Evolutionary conservation across 2,888 invertebrate genomes (phyloP).

Genomic region (Asteroscopus sphinx): DNA sequence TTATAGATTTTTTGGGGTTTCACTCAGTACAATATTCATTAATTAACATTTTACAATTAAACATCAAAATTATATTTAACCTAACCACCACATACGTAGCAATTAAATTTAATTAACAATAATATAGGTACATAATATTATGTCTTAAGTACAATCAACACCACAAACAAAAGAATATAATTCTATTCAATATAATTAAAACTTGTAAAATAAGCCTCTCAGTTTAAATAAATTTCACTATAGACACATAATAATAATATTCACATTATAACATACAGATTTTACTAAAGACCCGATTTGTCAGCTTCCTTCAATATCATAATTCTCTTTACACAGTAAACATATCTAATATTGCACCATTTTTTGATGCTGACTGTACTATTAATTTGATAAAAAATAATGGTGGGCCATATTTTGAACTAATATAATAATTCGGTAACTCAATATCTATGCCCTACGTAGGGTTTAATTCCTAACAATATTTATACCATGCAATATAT

Average conservation of each 20-base stretch:
- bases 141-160: constrained; percentile 47
- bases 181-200: constrained; percentile 15
- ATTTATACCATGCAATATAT: constrained; percentile 29
- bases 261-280: constrained; percentile 30
- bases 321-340: constrained; percentile 1
- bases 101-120: constrained; percentile 37
- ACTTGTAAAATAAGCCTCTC: constrained; percentile 38
- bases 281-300: constrained; percentile 28
- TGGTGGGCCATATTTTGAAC: constrained; percentile 59
- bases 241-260: constrained; percentile 27
- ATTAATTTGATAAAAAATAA: constrained; percentile 37
- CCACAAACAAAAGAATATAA: constrained; percentile 28
- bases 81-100: constrained; percentile 20
- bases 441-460: constrained; percentile 29
- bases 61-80: constrained; percentile 47
- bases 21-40: constrained; percentile 27
- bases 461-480: constrained; percentile 15
- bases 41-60: constrained; percentile 49
- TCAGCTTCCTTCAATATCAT: background rate
- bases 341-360: constrained; percentile 4
- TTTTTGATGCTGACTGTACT: constrained; percentile 39
- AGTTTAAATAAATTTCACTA: constrained; percentile 24
- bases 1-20: constrained; percentile 26
- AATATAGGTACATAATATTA: constrained; percentile 28
- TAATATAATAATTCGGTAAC: constrained; percentile 57